These are phyloP conservation scores for Amphipoea oculea DNA, from an alignment of 2,888 invertebrate species.

Conservation along the genomic window DNA sequence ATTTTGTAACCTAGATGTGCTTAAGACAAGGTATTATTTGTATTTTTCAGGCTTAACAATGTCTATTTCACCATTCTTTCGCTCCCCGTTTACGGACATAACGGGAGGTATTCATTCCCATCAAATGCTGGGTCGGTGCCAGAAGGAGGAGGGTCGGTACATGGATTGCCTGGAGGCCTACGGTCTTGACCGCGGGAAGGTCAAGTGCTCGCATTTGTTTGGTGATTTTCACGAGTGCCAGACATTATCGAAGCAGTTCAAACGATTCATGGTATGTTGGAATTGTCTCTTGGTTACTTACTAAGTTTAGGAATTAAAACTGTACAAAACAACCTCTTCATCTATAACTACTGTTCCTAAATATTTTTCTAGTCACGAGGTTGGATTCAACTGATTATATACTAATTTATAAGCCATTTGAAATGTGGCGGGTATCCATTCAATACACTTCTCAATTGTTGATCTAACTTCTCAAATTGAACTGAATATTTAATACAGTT, in stretches of 20 bases:
- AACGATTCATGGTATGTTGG: conserved; percentile 89
- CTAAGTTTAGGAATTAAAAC: neutral
- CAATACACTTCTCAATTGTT: neutral
- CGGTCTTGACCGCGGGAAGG: conserved; percentile 91
- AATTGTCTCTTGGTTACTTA: neutral
- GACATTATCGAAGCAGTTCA: conserved; percentile 90
- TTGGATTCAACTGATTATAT: neutral
- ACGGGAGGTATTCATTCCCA: conserved; percentile 92
- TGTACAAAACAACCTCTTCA: neutral
- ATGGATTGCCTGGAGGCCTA: conserved; percentile 96
- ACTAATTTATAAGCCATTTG: neutral
- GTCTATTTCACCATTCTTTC: conserved; percentile 92
- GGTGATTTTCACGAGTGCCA: conserved; percentile 94
- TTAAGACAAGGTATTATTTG: conserved; percentile 4
- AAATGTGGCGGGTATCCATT: neutral
- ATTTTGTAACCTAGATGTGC: conserved; percentile 75
- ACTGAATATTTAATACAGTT: neutral
- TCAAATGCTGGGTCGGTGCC: conserved; percentile 92
- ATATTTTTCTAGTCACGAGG: neutral
- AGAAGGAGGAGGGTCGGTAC: conserved; percentile 92
- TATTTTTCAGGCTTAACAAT: conserved; percentile 77
- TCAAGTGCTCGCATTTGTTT: conserved; percentile 91
- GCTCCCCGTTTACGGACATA: conserved; percentile 93
- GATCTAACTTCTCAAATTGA: neutral
- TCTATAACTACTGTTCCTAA: neutral